These are phyloP conservation scores for Caenorhabditis panamensis DNA, from an alignment of 2,888 invertebrate genomes.

Conservation along the genomic window DNA sequence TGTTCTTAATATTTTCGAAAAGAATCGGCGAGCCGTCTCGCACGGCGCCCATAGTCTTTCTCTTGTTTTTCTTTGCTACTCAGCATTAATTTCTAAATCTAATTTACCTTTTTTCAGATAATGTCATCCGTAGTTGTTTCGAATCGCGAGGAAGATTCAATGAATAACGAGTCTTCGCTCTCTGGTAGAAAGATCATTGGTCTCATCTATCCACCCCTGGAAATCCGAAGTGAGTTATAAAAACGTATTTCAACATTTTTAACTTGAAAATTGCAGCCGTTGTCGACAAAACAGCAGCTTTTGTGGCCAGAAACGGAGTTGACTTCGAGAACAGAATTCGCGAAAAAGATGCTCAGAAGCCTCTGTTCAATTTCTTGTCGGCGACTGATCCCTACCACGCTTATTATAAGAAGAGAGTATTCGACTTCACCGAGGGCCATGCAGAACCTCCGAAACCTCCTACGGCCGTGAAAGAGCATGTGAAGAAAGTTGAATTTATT, in stretches of 20 bases:
- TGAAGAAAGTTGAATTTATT: conserved; percentile 70
- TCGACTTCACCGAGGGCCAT: conserved; percentile 82
- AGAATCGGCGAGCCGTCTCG: too few relatives aligned
- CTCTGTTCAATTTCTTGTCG: conserved; percentile 98
- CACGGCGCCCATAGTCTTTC: too few relatives aligned
- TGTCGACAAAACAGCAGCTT: conserved; percentile 99
- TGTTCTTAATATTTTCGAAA: too few relatives aligned
- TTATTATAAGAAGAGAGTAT: conserved; percentile 98
- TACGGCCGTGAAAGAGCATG: conserved; percentile 76
- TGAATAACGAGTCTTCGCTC: conserved; percentile 80
- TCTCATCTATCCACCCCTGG: conserved; percentile 99
- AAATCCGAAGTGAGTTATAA: conserved; percentile 94
- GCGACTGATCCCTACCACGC: conserved; percentile 98
- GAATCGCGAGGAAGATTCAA: conserved; percentile 78
- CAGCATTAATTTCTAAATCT: too few relatives aligned
- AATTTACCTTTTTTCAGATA: too few relatives aligned
- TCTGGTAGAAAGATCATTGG: conserved; percentile 85
- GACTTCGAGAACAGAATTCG: conserved; percentile 98
- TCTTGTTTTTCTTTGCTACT: too few relatives aligned
- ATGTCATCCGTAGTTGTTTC: conserved; percentile 66
- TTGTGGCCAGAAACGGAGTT: conserved; percentile 97
- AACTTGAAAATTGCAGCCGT: conserved; percentile 95
- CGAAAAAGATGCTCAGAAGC: conserved; percentile 97
- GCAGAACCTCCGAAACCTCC: conserved; percentile 69
- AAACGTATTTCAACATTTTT: background rate